phyloP scores from a whole-genome alignment of 2,888 invertebrate species.

The Tupiocoris notatus region DNA sequence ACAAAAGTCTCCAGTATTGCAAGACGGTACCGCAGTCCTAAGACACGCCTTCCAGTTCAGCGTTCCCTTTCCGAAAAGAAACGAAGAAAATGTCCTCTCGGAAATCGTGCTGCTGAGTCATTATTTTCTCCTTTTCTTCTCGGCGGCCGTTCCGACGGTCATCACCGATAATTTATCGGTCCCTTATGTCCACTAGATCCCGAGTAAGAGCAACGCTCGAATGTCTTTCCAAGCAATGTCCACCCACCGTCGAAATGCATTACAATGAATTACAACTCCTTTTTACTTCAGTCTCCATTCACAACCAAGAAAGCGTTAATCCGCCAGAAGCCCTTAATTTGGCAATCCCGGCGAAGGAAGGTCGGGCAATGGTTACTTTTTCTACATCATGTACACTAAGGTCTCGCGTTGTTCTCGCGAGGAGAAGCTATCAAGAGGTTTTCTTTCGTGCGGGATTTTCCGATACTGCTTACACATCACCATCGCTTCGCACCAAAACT shows the following conservation, averaged over 20 bases:
- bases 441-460: too few species aligned
- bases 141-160: not conserved
- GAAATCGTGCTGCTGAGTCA: not conserved
- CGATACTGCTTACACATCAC: too few species aligned
- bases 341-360: too few species aligned
- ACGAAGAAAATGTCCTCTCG: not conserved
- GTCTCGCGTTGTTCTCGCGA: too few species aligned
- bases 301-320: not conserved
- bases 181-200: not conserved
- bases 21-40: not conserved
- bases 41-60: not conserved
- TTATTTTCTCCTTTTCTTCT: not conserved
- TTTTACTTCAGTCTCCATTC: not conserved
- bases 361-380: too few species aligned
- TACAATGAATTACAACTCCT: not conserved
- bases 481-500: too few species aligned
- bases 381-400: too few species aligned
- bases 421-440: too few species aligned
- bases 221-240: not conserved
- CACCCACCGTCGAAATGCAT: not conserved
- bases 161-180: not conserved
- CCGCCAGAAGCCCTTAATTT: not conserved
- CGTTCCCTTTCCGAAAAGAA: not conserved
- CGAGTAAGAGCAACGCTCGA: not conserved
- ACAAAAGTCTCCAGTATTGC: not conserved